These are phyloP conservation scores for Ectemnius continuus DNA, from an alignment of 2,888 invertebrate species.

Conservation along the genomic window DNA sequence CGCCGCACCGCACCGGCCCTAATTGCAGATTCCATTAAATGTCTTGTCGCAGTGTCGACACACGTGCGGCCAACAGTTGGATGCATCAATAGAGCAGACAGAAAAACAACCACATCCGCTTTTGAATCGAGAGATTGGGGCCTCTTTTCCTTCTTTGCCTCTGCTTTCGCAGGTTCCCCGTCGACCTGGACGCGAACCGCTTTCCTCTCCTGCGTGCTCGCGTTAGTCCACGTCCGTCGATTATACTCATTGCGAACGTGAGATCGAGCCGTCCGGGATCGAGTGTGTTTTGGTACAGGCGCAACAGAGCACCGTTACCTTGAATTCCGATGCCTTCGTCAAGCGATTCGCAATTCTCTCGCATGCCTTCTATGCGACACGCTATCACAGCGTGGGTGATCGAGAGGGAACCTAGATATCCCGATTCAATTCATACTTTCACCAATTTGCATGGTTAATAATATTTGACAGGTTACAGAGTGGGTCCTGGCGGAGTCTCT, in stretches of 20 bases:
- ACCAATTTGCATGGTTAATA: background rate
- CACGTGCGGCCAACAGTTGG: background rate
- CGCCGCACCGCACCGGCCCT: background rate
- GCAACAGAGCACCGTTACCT: slow-evolving; percentile 59
- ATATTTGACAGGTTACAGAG: background rate
- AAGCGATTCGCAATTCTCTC: slow-evolving; percentile 7
- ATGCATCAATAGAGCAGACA: background rate
- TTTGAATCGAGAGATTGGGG: slow-evolving; percentile 37
- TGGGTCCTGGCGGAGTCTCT: background rate
- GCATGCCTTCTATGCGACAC: background rate
- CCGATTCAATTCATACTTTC: background rate
- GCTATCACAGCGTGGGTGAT: slow-evolving; percentile 36
- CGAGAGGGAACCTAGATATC: slow-evolving; percentile 24
- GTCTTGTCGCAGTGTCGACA: background rate
- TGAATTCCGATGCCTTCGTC: slow-evolving; percentile 57
- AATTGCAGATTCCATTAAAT: background rate
- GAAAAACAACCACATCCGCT: slow-evolving; percentile 51
- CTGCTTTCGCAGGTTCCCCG: slow-evolving; percentile 30
- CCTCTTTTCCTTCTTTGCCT: slow-evolving; percentile 10
- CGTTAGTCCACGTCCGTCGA: slow-evolving; percentile 21
- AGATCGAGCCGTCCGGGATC: slow-evolving; percentile 28
- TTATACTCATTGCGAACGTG: slow-evolving; percentile 35
- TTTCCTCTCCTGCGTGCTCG: background rate
- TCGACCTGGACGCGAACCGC: slow-evolving; percentile 38
- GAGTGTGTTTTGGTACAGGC: slow-evolving; percentile 55